phyloP scores from a whole-genome alignment of 2,888 invertebrate genomes.

The Anthrax anthrax region DNA sequence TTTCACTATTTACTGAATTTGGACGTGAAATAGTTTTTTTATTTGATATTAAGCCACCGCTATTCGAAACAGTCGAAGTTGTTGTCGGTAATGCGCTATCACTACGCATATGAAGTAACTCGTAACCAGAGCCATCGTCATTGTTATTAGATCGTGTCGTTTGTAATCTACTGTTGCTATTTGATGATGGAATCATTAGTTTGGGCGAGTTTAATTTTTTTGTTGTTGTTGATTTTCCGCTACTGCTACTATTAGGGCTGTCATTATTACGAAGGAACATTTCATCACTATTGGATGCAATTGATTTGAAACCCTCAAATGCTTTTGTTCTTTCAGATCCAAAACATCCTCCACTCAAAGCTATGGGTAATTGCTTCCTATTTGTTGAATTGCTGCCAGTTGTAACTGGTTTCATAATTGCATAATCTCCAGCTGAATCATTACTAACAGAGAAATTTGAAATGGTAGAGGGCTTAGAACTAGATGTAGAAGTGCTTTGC shows the following conservation, averaged over 20 bases:
- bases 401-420: slow-evolving; percentile 32
- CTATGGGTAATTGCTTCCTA: slow-evolving; percentile 6
- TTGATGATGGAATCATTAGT: slow-evolving; percentile 2
- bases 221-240: not conserved
- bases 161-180: slow-evolving; percentile 10
- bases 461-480: not conserved
- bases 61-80: not conserved
- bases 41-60: not conserved
- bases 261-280: not conserved
- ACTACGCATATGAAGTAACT: slow-evolving; percentile 26
- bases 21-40: slow-evolving; percentile 25
- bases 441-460: not conserved
- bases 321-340: slow-evolving; percentile 2
- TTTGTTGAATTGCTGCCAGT: not conserved
- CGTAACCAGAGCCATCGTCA: slow-evolving; percentile 21
- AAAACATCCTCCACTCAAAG: not conserved
- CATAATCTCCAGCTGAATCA: slow-evolving; percentile 30
- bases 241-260: not conserved
- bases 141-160: slow-evolving; percentile 17
- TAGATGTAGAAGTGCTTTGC: not conserved
- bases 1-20: slow-evolving; percentile 29
- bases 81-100: slow-evolving; percentile 20
- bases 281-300: slow-evolving; percentile 11
- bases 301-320: slow-evolving; percentile 14
- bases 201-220: slow-evolving; percentile 16